Evolutionary conservation across 2,888 invertebrate species (phyloP).

Genomic region (Luperina nickerlii): DNA sequence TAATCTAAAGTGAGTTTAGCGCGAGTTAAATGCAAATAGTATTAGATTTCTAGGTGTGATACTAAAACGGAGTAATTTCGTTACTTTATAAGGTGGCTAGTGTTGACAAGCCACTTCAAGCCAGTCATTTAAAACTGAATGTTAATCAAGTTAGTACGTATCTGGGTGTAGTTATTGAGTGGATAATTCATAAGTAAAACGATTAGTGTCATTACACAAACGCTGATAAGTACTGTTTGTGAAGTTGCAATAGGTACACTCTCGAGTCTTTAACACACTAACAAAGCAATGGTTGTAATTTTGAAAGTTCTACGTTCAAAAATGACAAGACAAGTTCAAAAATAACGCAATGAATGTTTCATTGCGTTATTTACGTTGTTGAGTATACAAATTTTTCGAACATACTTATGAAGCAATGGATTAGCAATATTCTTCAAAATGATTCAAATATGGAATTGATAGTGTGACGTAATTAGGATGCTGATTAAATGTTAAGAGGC

Average conservation of each 20-base stretch:
- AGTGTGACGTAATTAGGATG: no score
- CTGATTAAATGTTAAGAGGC: background rate
- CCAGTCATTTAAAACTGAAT: constrained; percentile 61
- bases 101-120: constrained; percentile 64
- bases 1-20: constrained; percentile 23
- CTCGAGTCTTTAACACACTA: background rate
- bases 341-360: background rate
- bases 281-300: background rate
- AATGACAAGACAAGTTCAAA: no score
- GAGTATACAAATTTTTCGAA: background rate
- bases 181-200: constrained; percentile 40
- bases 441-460: no score
- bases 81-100: constrained; percentile 60
- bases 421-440: background rate
- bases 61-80: constrained; percentile 57
- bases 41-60: constrained; percentile 56
- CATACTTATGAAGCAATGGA: background rate
- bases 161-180: constrained; percentile 50
- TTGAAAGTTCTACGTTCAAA: background rate
- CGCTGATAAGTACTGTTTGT: background rate
- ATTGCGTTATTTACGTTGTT: background rate
- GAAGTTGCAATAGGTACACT: background rate
- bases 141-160: constrained; percentile 54
- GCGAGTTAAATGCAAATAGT: constrained; percentile 50
- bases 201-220: constrained; percentile 42